Conservation (phyloP, 2,797 vertebrate species). For the Sardinella longiceps region DNA sequence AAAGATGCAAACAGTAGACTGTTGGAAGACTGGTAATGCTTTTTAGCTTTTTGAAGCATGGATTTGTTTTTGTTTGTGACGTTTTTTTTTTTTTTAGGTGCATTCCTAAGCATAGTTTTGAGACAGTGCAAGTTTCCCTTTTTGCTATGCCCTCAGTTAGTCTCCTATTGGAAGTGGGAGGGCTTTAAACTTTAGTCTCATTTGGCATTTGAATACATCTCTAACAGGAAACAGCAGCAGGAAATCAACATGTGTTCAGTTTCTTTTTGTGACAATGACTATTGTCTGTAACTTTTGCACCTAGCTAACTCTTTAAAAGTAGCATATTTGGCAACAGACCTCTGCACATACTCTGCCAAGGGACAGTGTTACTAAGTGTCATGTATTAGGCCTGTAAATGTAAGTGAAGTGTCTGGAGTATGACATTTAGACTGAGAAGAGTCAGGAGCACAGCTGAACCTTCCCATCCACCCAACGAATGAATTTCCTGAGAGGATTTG, state of each 20-base stretch:
- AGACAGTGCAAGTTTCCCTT: background rate
- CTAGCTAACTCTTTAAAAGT: background rate
- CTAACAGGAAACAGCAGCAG: background rate
- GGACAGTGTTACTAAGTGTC: background rate
- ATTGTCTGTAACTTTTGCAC: background rate
- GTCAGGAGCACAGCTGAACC: background rate
- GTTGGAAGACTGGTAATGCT: background rate
- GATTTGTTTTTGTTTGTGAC: background rate
- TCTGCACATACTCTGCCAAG: background rate
- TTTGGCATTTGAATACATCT: conserved; percentile 7
- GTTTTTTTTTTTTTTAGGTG: background rate
- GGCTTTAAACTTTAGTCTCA: background rate
- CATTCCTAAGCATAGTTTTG: background rate
- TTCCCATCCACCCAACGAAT: background rate
- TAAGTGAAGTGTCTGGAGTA: background rate
- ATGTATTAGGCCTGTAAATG: background rate
- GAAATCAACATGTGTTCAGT: background rate
- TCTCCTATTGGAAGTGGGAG: background rate
- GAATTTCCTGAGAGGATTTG: background rate
- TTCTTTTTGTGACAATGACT: conserved; percentile 1
- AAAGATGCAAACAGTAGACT: background rate
- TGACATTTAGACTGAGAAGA: background rate
- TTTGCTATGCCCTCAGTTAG: background rate
- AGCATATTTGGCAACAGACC: background rate
- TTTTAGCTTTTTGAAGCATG: background rate